A percentile compares a stretch with the other conserved stretches of the same genome.
Conservation (phyloP, 2,888 invertebrate genomes). For the Sericinus montela region DNA sequence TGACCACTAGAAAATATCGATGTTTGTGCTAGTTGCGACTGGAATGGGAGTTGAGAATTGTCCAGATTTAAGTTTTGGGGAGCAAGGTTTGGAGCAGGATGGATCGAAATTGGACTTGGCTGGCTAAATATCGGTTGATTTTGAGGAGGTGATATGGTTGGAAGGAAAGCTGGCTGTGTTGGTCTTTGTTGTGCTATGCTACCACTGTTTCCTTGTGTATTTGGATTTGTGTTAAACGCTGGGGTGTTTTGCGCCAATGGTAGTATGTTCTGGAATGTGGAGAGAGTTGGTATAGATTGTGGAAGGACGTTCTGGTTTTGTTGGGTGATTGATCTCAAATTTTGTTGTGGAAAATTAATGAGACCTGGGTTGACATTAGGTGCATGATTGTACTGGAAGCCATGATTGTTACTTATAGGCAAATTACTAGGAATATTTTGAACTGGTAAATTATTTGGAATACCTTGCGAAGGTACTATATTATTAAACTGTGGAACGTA, state of each 20-base stretch:
- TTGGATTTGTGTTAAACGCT: conserved; percentile 48
- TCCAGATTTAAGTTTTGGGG: conserved; percentile 53
- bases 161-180: conserved; percentile 60
- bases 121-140: conserved; percentile 54
- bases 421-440: conserved; percentile 45
- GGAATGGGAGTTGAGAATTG: conserved; percentile 63
- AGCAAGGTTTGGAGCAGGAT: conserved; percentile 67
- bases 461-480: conserved; percentile 44
- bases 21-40: conserved; percentile 53
- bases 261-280: conserved; percentile 51
- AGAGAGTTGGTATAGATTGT: conserved; percentile 55
- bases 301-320: conserved; percentile 51
- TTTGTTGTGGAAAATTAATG: conserved; percentile 44
- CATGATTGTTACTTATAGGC: conserved; percentile 35
- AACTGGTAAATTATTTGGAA: conserved; percentile 42
- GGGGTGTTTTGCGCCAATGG: conserved; percentile 45
- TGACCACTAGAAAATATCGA: conserved; percentile 71
- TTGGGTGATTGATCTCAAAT: conserved; percentile 44
- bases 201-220: conserved; percentile 35
- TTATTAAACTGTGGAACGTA: conserved; percentile 66
- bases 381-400: conserved; percentile 53
- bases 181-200: conserved; percentile 62
- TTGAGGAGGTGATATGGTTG: conserved; percentile 50
- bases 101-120: conserved; percentile 65
- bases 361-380: conserved; percentile 35